Evolutionary conservation across 2,888 invertebrate genomes (phyloP).

Genomic region (Lordiphosa andalusiaca): DNA sequence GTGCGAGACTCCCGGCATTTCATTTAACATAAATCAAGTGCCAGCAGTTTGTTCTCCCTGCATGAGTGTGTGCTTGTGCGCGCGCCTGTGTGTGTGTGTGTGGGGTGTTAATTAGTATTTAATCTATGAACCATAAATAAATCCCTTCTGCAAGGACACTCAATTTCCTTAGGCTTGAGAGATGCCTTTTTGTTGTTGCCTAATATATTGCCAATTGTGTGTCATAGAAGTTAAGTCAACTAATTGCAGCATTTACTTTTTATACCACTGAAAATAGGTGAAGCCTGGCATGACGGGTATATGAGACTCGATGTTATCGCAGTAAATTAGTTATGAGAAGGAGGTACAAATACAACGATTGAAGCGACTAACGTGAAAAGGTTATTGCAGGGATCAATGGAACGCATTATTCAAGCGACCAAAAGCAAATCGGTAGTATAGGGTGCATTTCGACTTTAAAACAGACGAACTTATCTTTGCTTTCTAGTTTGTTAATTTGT

Average conservation of each 20-base stretch:
- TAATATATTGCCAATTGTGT: conserved; percentile 66
- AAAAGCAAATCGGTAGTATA: no score
- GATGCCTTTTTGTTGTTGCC: conserved; percentile 37
- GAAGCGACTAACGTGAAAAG: no score
- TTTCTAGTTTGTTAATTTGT: no score
- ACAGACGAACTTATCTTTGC: no score
- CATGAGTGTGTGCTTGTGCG: conserved; percentile 13
- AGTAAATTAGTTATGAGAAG: no score
- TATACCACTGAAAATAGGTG: conserved; percentile 5
- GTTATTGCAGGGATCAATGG: no score
- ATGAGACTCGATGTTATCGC: background rate
- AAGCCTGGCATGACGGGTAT: background rate
- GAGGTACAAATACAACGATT: no score
- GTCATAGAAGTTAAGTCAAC: conserved; percentile 64
- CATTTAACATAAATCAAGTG: conserved; percentile 70
- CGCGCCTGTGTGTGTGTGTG: conserved; percentile 19
- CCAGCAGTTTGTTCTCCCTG: conserved; percentile 29
- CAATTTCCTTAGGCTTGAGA: conserved; percentile 53
- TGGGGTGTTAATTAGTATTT: conserved; percentile 76
- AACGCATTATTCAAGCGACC: no score
- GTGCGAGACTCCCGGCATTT: conserved; percentile 30
- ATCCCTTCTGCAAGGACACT: conserved; percentile 65
- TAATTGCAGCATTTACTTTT: conserved; percentile 59
- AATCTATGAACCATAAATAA: conserved; percentile 76
- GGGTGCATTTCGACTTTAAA: no score